phyloP scores from a whole-genome alignment of 2,888 invertebrate species.

The Amblyteles armatorius region DNA sequence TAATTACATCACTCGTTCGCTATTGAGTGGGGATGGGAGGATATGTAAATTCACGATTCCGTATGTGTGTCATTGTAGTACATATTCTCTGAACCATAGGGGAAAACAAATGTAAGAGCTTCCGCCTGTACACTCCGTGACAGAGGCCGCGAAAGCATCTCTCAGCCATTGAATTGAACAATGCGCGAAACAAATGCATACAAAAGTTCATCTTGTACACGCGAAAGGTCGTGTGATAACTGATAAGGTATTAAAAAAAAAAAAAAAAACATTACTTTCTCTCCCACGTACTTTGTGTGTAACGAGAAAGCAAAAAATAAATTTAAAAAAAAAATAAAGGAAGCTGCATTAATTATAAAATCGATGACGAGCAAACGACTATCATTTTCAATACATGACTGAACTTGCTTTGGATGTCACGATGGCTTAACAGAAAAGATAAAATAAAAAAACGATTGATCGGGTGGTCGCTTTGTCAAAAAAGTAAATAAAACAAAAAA shows the following conservation, averaged over 20 bases:
- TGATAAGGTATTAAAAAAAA: background rate
- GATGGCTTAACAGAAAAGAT: slow-evolving; percentile 32
- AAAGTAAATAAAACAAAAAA: background rate
- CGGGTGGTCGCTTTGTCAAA: slow-evolving; percentile 45
- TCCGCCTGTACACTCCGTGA: slow-evolving; percentile 57
- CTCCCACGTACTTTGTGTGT: background rate
- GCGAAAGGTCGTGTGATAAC: slow-evolving; percentile 6
- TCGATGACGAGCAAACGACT: slow-evolving; percentile 40
- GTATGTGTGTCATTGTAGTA: slow-evolving; percentile 67
- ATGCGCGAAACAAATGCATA: slow-evolving; percentile 15
- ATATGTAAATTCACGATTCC: slow-evolving; percentile 52
- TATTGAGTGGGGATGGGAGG: slow-evolving; percentile 22
- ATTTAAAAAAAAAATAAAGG: slow-evolving; percentile 11
- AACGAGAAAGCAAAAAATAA: slow-evolving; percentile 8
- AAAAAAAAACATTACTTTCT: background rate
- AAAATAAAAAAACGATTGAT: slow-evolving; percentile 28
- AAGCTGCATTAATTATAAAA: slow-evolving; percentile 18
- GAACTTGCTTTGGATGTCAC: slow-evolving; percentile 53
- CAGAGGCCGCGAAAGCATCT: slow-evolving; percentile 50
- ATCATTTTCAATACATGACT: slow-evolving; percentile 52
- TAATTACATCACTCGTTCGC: slow-evolving; percentile 39
- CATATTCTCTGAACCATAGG: slow-evolving; percentile 55
- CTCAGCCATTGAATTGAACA: slow-evolving; percentile 43
- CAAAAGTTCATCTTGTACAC: background rate
- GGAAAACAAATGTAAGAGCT: slow-evolving; percentile 57